Evolutionary conservation across 2,797 vertebrate species (phyloP).

Genomic region (Syngnathus acus): DNA sequence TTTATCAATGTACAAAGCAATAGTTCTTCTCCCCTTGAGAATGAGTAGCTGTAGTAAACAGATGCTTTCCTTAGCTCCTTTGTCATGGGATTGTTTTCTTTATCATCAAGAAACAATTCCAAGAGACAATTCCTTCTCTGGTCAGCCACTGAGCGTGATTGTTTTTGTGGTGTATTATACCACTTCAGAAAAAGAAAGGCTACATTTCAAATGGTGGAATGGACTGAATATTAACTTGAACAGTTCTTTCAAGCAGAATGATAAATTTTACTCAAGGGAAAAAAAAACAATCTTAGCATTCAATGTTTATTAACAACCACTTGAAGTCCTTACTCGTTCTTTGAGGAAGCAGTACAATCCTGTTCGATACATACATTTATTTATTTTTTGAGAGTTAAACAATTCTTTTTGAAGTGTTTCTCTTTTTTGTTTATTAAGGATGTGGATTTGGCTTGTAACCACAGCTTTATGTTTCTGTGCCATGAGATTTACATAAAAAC

Average conservation of each 20-base stretch:
- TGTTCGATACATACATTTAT: constrained; percentile 57
- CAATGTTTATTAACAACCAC: constrained; percentile 59
- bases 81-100: constrained; percentile 35
- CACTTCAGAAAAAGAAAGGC: constrained; percentile 21
- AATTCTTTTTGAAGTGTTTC: constrained; percentile 70
- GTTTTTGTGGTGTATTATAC: constrained; percentile 37
- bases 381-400: constrained; percentile 64
- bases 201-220: constrained; percentile 28
- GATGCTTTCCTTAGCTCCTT: constrained; percentile 23
- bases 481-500: constrained; percentile 75
- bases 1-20: constrained; percentile 26
- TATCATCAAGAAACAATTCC: constrained; percentile 37
- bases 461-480: constrained; percentile 52
- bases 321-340: constrained; percentile 53
- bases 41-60: constrained; percentile 16
- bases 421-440: constrained; percentile 38
- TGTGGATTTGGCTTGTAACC: constrained; percentile 67
- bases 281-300: constrained; percentile 12
- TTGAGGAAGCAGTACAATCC: constrained; percentile 55
- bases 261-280: constrained; percentile 12
- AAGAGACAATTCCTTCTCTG: constrained; percentile 38
- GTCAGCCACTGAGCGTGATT: constrained; percentile 29
- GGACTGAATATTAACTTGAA: constrained; percentile 31
- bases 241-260: constrained; percentile 23
- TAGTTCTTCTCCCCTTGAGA: constrained; percentile 35